Base-by-base conservation (phyloP, 2,888 invertebrate species). In the Epirrhoe alternata region DNA sequence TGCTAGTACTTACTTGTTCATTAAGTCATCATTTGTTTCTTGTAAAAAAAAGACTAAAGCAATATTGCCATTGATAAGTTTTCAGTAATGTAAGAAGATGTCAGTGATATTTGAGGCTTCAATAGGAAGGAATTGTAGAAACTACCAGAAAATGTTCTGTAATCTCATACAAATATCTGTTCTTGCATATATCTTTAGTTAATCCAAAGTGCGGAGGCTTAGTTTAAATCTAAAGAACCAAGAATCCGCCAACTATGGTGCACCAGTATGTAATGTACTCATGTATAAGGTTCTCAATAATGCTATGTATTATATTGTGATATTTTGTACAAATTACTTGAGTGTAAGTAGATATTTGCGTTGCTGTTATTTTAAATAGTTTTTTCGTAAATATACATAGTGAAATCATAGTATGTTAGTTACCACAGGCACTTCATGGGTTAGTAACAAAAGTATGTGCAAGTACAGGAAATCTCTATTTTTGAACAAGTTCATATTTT, bases 1-100 rank as follows among this genome's bases (percentile, higher is more conserved):
- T 82, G 82, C 86, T 88, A 87, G 92, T 93, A 92, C 92, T 92
- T 93, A 93, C 88, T 87, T 87, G 87, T 88, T 88, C 84, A 84
- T 82, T 88, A 89, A 87, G 86, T 86, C 77, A 78, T 82, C 74
- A 75, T 69, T 73, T 70, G 72, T 61, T 69, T 71, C 65, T 73
- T 72, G 73, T 74, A 73, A 74, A 74, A 74, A 74, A 74, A 78
- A 81, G 77, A 82, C 81, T 76, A 76, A 80, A 79, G 74, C 58
- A 61, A 57, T 71, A 80, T 79, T 83, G 84, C 81, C 84, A 85
- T 84, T 85, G 79, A 84, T 85, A 83, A 82, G 81, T 85, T 86
- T 81, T 76, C 79, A 77, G 75, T 85, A 82, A 81, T 80, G 73
- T 85, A 86, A 87, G 86, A 86, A 86, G 79, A 86, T 85, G 84